Base-by-base conservation (phyloP, 1,140 invertebrate genomes). In the Archegozetes longisetosus region DNA sequence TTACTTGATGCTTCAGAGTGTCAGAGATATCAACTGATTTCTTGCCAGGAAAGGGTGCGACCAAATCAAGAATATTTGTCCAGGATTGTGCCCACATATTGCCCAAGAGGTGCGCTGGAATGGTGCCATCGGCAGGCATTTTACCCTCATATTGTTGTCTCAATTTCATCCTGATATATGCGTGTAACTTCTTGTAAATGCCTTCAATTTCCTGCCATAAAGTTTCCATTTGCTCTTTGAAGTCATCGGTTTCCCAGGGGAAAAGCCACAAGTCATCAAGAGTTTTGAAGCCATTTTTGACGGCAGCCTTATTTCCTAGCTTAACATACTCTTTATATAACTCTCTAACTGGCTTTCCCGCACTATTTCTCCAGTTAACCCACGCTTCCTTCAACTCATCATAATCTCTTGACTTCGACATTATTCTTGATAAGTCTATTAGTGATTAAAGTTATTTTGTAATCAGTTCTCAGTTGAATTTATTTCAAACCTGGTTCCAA, bases 81-180 rank as follows among this genome's bases (percentile, higher is more conserved):
- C 89, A 95, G 0, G 77, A 77, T 72, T 94, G 88, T 0, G 84
- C 85, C 89, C 89, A 94, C 83, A 94, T 86, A 68, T 94, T 91
- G 25, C 88, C 86, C 14, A 94, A 76, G 1, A 95, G 72, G 77
- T 95, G 90, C n/a, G 88, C 89, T 0, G 90, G 89, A 56, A 95
- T 85, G 0, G 86, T 84, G 17, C 85, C 85, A 55, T 78, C 79
- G n/a, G 61, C 25, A 14, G 64, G 59, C 24, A 63, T 56, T 17
- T 49, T 48, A 22, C 64, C 60, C 17, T 70, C 69, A 62, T 79
- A 77, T 17, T 62, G 77, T 68, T 88, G 81, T 24, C 84, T 77
- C 20, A 96, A 75, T 69, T 85, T 84, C 60, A 82, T 79, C 25
- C 90, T 77, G 0, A 93, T 83, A 71, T 93, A 96, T 3, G 88